Percentiles rank a stretch among this genome's conserved stretches.
Conservation (phyloP, 2,113 vertebrate genomes). For the Crypturellus undulatus region DNA sequence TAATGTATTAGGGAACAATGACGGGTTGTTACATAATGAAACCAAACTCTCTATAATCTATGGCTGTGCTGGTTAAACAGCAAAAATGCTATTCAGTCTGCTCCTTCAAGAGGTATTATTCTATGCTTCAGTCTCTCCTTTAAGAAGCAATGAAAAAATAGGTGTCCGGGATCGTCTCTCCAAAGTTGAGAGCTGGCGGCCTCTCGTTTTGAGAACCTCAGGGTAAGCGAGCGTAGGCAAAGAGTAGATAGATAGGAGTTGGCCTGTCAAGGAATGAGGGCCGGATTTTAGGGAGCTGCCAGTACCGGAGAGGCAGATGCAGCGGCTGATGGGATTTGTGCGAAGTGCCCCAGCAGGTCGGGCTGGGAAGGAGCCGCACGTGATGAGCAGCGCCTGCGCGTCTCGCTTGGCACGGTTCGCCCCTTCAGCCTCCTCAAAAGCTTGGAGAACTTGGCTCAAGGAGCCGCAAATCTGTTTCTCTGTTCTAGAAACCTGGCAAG, state of each 20-base stretch:
- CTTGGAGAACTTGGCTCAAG: slow-evolving; percentile 9
- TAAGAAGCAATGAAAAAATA: neutral
- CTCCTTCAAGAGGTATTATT: neutral
- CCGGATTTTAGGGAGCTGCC: neutral
- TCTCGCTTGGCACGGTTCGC: neutral
- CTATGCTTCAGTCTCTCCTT: neutral
- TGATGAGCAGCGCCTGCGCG: slow-evolving; percentile 2
- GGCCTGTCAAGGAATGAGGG: neutral
- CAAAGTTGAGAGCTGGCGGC: neutral
- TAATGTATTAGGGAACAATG: slow-evolving; percentile 48
- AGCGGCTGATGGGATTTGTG: neutral
- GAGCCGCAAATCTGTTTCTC: slow-evolving; percentile 30
- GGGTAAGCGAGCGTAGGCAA: neutral
- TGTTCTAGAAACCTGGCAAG: slow-evolving; percentile 7
- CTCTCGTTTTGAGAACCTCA: neutral
- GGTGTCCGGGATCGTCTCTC: neutral
- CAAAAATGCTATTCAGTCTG: neutral
- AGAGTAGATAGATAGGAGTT: neutral
- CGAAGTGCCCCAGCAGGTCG: neutral
- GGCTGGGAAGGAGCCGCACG: neutral
- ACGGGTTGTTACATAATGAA: slow-evolving; percentile 18
- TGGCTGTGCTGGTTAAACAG: slow-evolving; percentile 38
- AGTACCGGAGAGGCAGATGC: neutral
- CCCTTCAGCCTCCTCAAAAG: neutral
- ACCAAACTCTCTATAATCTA: slow-evolving; percentile 43